Base-by-base conservation (phyloP, 2,113 vertebrate species). In the Murina feae region DNA sequence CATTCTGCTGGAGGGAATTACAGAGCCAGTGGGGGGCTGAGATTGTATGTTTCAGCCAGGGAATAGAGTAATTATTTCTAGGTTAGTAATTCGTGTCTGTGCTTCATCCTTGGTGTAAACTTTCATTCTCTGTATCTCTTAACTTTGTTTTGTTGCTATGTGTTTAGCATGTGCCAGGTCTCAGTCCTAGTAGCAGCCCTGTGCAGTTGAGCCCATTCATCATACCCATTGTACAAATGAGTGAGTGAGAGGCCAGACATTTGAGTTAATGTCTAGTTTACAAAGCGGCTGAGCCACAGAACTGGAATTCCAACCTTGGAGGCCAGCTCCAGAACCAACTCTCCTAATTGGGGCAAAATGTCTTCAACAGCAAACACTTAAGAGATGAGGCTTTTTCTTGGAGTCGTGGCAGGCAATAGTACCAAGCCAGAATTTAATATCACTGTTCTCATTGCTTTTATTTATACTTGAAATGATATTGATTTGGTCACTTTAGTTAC, bases 401-500 rank as follows among this genome's bases (percentile, higher is more conserved):
- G 55, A 35, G 82, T 30, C 25, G 72, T 78, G 90, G 53, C 86
- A 55, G 42, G 35, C 65, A 65, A 16, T 20, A 23, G 10, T 2
- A 47, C n/a, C 60, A 18, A 5, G 30, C 86, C 51, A 35, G 69
- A 55, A 60, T 76, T 84, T 49, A 65, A 18, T 75, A 47, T 39
- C 76, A 18, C 44, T 37, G 32, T 90, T 94, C 90, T 88, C 44
- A 25, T 10, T 53, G 78, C 30, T 28, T 90, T 94, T 81, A 37
- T 91, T 96, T 88, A 86, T 55, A 66, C 60, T 90, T 76, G 82
- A 88, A 82, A 85, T 79, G 60, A 86, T 91, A 86, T 0, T 60
- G 80, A 75, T 81, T 93, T 96, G 72, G 44, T 18, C 6, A 11
- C 65, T 32, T 42, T 88, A 14, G 58, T 32, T 30, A 44, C 30